A percentile compares a stretch with the other conserved stretches of the same genome.
These are phyloP conservation scores for Antennarius maculatus DNA, from an alignment of 2,797 vertebrate species.

Conservation along the genomic window DNA sequence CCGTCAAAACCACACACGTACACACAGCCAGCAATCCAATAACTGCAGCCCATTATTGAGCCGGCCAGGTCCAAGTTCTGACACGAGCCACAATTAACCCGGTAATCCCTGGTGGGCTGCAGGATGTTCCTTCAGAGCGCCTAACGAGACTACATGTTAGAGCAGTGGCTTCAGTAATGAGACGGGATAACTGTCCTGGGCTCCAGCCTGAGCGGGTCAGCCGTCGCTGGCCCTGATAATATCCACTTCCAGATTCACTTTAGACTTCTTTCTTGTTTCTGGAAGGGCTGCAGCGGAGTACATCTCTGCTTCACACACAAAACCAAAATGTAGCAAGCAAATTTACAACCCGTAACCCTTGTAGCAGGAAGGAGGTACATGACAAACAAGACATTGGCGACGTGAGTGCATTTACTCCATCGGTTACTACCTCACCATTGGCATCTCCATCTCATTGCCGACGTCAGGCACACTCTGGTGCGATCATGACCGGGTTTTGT, in stretches of 20 bases:
- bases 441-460: too few species aligned
- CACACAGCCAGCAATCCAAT: slow-evolving; percentile 68
- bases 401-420: too few species aligned
- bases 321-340: slow-evolving; percentile 1
- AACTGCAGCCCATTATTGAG: slow-evolving; percentile 79
- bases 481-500: too few species aligned
- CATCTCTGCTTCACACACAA: slow-evolving; percentile 35
- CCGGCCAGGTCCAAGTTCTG: slow-evolving; percentile 77
- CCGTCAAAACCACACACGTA: slow-evolving; percentile 39
- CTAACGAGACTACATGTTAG: slow-evolving; percentile 80
- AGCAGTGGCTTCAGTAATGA: slow-evolving; percentile 78
- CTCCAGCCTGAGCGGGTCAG: slow-evolving; percentile 69
- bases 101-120: slow-evolving; percentile 67
- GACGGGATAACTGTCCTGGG: slow-evolving; percentile 69
- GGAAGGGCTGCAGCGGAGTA: slow-evolving; percentile 32
- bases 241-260: slow-evolving; percentile 53
- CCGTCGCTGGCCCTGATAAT: slow-evolving; percentile 69
- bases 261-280: slow-evolving; percentile 42
- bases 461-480: too few species aligned
- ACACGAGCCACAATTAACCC: slow-evolving; percentile 82
- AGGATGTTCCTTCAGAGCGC: slow-evolving; percentile 72
- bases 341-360: too few species aligned
- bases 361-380: too few species aligned
- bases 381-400: too few species aligned
- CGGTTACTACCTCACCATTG: too few species aligned